Evolutionary conservation across 2,113 vertebrate species (phyloP), one percentile per base, ranked within the genome.

Genomic region (Myodes glareolus): DNA sequence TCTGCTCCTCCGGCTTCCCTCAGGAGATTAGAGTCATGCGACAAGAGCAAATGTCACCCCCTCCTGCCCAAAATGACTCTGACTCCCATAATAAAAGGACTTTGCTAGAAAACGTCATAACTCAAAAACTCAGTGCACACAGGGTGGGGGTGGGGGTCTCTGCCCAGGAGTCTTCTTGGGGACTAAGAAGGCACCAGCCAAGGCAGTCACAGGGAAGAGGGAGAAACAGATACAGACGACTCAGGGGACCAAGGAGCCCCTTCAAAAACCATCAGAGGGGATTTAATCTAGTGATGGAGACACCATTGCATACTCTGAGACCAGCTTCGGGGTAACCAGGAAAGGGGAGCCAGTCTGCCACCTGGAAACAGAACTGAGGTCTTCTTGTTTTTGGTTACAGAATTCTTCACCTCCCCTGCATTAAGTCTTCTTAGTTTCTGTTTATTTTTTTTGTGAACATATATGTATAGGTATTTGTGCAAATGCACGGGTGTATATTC

Each of bases 61-160:
- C 65, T 47, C 85, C 90, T 91, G n/a, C 78, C 13, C 55, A 68
- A 96, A 92, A 81, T 91, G 81, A 78, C 77, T 68, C 61, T 23
- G 72, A 95, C 52, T 96, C 33, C 58, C 65, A 76, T 84, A 89
- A 92, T 90, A 90, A 65, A 96, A 68, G 65, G 55, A 91, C 7
- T 78, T 76, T 88, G 88, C 95, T 94, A 96, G 70, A 94, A 94
- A 90, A 80, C 27, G 68, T 31, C 68, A 52, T 23, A 10, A 61
- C 67, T 92, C 50, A 25, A 87, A 36, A 75, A 45, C 29, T 81
- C 47, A 85, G 58, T 91, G 82, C 92, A 42, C 16, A 23, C 70
- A 70, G 58, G 50, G 86, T 31, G 27, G 5, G 55, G 6, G 86
- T 39, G 27, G 11, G 17, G 4, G 45, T 82, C 29, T 76, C 85